Evolutionary conservation across 2,113 vertebrate genomes (phyloP).

Genomic region (Rhabdomys dilectus): DNA sequence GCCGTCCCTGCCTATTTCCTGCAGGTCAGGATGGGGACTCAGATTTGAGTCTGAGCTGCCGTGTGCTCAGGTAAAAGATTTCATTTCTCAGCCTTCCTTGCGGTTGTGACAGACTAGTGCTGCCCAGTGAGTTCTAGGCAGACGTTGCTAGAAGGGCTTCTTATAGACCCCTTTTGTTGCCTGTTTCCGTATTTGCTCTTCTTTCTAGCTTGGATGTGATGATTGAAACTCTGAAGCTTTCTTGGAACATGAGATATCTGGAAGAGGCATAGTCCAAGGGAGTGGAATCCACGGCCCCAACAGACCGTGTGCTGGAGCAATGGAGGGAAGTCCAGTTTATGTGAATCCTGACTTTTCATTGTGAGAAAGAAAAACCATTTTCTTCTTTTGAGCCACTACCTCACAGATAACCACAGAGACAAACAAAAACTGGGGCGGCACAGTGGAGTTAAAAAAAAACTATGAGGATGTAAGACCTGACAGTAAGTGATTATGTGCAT

Average conservation of each 20-base stretch:
- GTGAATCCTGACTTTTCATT: not conserved
- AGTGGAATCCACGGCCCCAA: not conserved
- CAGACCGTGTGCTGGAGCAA: not conserved
- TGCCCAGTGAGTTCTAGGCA: not conserved
- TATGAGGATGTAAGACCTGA: not conserved
- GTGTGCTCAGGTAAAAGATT: not conserved
- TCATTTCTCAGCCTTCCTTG: not conserved
- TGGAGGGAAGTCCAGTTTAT: not conserved
- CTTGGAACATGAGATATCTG: not conserved
- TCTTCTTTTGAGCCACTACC: not conserved
- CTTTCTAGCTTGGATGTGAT: not conserved
- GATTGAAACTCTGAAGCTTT: not conserved
- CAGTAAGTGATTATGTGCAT: not conserved
- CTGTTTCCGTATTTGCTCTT: not conserved
- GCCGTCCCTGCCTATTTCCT: not conserved
- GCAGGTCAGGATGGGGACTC: not conserved
- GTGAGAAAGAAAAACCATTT: not conserved
- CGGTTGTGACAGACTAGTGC: too few species aligned
- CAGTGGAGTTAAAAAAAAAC: not conserved
- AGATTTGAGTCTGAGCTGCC: not conserved
- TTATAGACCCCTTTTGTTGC: not conserved
- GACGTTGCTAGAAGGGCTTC: not conserved
- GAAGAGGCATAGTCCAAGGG: not conserved
- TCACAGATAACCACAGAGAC: not conserved
- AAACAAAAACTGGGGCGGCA: not conserved